phyloP scores from a whole-genome alignment of 2,113 vertebrate genomes.

The Grammatotria lemairii region DNA sequence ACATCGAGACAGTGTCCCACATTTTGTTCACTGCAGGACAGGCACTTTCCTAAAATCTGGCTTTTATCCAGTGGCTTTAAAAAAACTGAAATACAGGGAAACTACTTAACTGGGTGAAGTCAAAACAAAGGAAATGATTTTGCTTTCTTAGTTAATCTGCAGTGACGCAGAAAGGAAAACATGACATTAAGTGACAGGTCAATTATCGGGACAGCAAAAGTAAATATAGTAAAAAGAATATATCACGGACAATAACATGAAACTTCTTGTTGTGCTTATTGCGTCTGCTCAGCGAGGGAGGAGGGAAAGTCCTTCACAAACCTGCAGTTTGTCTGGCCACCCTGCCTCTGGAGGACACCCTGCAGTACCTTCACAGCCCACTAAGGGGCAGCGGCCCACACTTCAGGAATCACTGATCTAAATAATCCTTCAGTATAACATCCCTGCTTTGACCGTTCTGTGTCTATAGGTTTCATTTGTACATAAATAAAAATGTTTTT shows the following conservation, averaged over 20 bases:
- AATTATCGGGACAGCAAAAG: background rate
- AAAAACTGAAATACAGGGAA: rapidly evolving
- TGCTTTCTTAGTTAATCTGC: background rate
- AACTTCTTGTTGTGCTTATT: background rate
- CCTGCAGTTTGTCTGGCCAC: background rate
- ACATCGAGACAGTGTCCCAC: background rate
- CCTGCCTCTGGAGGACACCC: background rate
- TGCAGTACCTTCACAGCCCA: background rate
- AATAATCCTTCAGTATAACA: background rate
- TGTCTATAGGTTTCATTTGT: background rate
- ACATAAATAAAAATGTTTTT: background rate
- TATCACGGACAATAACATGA: background rate
- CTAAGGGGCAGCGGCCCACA: background rate
- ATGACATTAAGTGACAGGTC: rapidly evolving
- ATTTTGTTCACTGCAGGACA: background rate
- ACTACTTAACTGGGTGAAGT: background rate
- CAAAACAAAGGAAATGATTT: background rate
- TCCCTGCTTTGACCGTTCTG: background rate
- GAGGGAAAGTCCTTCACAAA: background rate
- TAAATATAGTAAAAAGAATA: background rate
- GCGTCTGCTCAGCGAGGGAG: background rate
- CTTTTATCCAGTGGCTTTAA: background rate
- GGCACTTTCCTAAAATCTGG: background rate
- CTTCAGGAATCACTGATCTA: background rate
- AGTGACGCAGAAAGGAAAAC: background rate